Percentiles rank a stretch among this genome's conserved stretches.
Conservation (phyloP, 1,140 invertebrate species). For the Macrobrachium rosenbergii region DNA sequence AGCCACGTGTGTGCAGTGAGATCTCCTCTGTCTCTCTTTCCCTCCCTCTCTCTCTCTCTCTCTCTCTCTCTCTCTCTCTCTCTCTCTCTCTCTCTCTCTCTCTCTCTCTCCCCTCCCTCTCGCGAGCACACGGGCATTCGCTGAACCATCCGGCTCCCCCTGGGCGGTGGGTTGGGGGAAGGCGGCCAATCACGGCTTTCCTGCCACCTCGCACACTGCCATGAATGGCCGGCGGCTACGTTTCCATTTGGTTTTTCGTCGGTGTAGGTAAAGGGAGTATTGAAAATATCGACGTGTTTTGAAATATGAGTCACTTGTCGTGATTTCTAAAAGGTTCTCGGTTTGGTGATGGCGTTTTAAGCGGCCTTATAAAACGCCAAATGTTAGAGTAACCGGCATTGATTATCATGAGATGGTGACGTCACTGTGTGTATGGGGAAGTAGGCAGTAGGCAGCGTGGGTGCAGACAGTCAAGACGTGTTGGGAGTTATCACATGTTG, state of each 20-base stretch:
- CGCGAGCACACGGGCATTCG: background rate
- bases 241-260: background rate
- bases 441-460: conserved; percentile 54
- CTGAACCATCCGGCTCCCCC: conserved; percentile 21
- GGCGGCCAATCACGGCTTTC: conserved; percentile 32
- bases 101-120: conserved; percentile 1
- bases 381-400: conserved; percentile 39
- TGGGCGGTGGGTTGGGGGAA: too few relatives aligned
- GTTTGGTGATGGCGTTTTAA: too few relatives aligned
- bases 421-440: conserved; percentile 49
- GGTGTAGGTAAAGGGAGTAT: background rate
- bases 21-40: background rate
- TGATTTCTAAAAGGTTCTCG: too few relatives aligned
- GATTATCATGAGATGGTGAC: conserved; percentile 50
- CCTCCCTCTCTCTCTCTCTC: background rate
- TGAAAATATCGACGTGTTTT: background rate
- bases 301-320: background rate
- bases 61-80: conserved; percentile 15
- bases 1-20: conserved; percentile 1
- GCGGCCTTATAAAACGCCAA: background rate
- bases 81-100: conserved; percentile 13
- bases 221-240: conserved; percentile 18
- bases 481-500: background rate
- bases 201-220: conserved; percentile 26
- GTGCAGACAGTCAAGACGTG: conserved; percentile 45